Evolutionary conservation across 1,140 invertebrate species (phyloP).

Genomic region (Chrysoperla carnea): DNA sequence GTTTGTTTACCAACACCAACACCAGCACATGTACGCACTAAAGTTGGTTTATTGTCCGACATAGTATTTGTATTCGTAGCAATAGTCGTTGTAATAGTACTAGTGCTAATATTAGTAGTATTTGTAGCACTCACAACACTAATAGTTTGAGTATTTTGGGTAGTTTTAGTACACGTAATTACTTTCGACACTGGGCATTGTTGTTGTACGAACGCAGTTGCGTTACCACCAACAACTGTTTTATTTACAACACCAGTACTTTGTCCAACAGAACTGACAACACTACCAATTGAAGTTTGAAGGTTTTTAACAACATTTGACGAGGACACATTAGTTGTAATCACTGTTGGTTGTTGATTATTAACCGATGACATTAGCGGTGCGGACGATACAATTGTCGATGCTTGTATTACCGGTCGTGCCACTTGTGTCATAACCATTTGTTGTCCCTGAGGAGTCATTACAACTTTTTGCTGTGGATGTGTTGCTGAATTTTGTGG

Average conservation of each 20-base stretch:
- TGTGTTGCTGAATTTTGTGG: conserved; percentile 28
- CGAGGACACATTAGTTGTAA: conserved; percentile 22
- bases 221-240: too few relatives aligned
- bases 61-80: conserved; percentile 7
- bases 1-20: too few relatives aligned
- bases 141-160: too few relatives aligned
- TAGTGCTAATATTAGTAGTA: not conserved
- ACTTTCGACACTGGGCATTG: too few relatives aligned
- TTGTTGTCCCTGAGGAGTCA: conserved; percentile 46
- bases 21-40: conserved; percentile 3
- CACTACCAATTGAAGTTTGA: too few relatives aligned
- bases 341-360: conserved; percentile 16
- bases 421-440: conserved; percentile 37
- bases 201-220: too few relatives aligned
- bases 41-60: conserved; percentile 7
- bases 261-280: too few relatives aligned
- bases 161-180: too few relatives aligned
- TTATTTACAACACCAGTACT: too few relatives aligned
- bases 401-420: conserved; percentile 30
- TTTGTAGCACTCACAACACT: not conserved
- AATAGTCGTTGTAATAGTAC: not conserved
- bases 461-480: conserved; percentile 28
- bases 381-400: conserved; percentile 23
- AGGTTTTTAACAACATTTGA: not conserved
- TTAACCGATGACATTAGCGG: conserved; percentile 24